Evolutionary conservation across 2,888 invertebrate genomes (phyloP), one percentile per base, ranked within the genome.

Genomic region (Beris morrisii): DNA sequence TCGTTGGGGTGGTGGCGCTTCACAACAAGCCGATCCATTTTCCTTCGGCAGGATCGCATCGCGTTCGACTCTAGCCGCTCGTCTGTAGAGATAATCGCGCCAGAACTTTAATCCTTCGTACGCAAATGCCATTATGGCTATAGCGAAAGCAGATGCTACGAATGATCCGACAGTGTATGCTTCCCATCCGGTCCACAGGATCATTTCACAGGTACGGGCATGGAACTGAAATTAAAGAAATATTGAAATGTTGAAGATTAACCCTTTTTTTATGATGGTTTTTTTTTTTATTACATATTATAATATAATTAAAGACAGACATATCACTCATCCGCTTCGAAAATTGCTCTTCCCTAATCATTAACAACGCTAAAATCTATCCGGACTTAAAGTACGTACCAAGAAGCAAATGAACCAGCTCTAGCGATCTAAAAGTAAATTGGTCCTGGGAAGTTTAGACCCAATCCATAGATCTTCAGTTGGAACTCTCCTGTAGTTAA

Each of bases 41-140:
- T 50, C 52, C 22, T 61, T 61, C 5, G 44, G 12, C 28, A 61
- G 50, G 32, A 32, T 22, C 15, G 31, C 48, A 13, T 74, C 72
- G 1, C 71, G 69, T 66, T 74, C 73, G 54, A 71, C 72, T 15
- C 73, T 73, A 0, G 73, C 72, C 4, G 73, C 72, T 28, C 71
- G 67, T 3, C 73, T 71, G 15, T 74, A 55, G 46, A 76, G 69
- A 11, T 74, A 81, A 72, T 85, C 85, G 0, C 86, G 78, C 75
- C 83, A 89, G 82, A 93, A 95, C 83, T 97, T 98, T 4, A 99
- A 85, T 0, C 93, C 95, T 82, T 99, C 98, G 78, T 97, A 98
- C n/a, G 95, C 82, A 30, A 95, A 87, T 0, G 94, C 92, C 76
- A 96, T 87, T 58, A 94, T 84, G 80, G 97, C 92, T 73, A 98